These are phyloP conservation scores for Chondrilla cf. caribensis DNA, from an alignment of 37 sponge, comb jelly and placozoan species.

Conservation along the genomic window DNA sequence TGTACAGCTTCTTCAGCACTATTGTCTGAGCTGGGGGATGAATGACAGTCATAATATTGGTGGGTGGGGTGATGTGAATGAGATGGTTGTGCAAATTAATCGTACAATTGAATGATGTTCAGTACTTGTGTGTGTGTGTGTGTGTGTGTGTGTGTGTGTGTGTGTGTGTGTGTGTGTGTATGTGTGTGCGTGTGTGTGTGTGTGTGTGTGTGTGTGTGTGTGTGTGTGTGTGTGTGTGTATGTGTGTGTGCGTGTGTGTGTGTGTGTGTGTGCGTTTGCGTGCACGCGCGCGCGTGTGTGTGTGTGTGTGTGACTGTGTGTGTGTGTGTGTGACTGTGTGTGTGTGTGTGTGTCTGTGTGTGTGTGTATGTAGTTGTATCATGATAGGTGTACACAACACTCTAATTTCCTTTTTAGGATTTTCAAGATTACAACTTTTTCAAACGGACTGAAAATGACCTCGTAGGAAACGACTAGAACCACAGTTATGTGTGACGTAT, in stretches of 20 bases:
- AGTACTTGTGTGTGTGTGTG: neutral
- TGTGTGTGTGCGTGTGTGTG: constrained; percentile 14
- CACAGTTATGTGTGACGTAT: neutral
- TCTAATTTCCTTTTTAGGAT: too few relatives aligned
- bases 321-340: neutral
- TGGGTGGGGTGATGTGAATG: too few relatives aligned
- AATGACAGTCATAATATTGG: constrained; percentile 39
- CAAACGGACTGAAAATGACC: too few relatives aligned
- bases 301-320: neutral
- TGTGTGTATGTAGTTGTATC: neutral
- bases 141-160: constrained; percentile 14
- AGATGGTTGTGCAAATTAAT: neutral
- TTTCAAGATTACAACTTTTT: too few relatives aligned
- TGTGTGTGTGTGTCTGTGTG: neutral
- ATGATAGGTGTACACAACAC: neutral
- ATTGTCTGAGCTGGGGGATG: constrained; percentile 76
- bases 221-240: constrained; percentile 12
- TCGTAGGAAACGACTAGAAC: too few relatives aligned
- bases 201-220: constrained; percentile 19
- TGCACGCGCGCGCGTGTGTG: neutral
- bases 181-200: constrained; percentile 15
- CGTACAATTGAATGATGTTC: too few relatives aligned
- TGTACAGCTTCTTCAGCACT: constrained; percentile 81
- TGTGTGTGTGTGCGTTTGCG: neutral
- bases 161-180: constrained; percentile 1